Base-by-base conservation (phyloP, 2,797 vertebrate species). In the Delichon dasypus region DNA sequence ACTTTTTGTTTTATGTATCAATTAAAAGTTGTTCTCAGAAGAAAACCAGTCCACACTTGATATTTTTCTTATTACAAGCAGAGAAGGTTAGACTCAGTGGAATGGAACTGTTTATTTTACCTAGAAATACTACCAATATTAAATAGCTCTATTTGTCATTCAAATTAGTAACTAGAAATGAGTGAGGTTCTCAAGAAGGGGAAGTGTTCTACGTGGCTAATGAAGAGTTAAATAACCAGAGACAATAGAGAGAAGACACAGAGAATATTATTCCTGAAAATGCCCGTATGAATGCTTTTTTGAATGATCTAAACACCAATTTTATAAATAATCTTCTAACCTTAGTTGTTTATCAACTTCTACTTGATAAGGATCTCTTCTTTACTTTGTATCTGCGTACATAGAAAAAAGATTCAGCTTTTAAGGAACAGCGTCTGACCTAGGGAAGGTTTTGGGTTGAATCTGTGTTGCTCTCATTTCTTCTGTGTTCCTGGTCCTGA, bases 141-240 rank as follows among this genome's bases (percentile, higher is more conserved):
- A 83, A 84, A 58, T 61, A 85, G 17, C 22, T 83, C 8, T 85
- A 50, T 94, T 93, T 94, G 88, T 83, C 48, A 75, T 79, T 94
- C 65, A 83, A 80, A 89, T 93, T 72, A 80, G 76, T 27, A 88
- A 36, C 17, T 65, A 47, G 45, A 85, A 34, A 81, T 21, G 9
- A 77, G 12, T 47, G 54, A 72, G 25, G 4, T 91, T 94, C 42
- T 88, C 9, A 71, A 73, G 60, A 92, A 92, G 38, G 13, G 58
- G 61, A 91, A 78, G 70, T 86, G 36, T 90, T 27, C 50, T 76
- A 42, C 36, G 9, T 87, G 68, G 64, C 80, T 94, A 74, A 71
- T 85, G 42, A 92, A 90, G 65, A 67, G 25, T 74, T 60, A 92
- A 94, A 47, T 34, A 47, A 71, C 26, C 38, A 10, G 51, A 68